Percentiles rank a stretch among this genome's conserved stretches.
phyloP scores from a whole-genome alignment of 2,888 invertebrate genomes.

The Lasius fuliginosus region DNA sequence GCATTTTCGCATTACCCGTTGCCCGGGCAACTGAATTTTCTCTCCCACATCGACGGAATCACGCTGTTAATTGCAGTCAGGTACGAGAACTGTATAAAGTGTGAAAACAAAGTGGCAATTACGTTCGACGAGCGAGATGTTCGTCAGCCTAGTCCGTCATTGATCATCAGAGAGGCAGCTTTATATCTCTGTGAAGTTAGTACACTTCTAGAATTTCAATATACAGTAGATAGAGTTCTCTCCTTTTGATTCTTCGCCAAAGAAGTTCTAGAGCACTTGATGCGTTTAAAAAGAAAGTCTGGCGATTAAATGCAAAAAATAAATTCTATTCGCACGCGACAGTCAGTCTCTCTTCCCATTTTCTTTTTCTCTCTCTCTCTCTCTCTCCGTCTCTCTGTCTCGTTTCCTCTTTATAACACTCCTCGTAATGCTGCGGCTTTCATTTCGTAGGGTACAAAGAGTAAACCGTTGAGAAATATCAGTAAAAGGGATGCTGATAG shows the following conservation, averaged over 20 bases:
- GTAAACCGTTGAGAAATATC: slow-evolving; percentile 45
- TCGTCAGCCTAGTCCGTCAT: slow-evolving; percentile 41
- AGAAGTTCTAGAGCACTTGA: neutral
- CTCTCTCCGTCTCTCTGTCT: neutral
- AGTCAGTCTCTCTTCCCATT: neutral
- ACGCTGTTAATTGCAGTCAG: slow-evolving; percentile 69
- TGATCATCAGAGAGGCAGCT: slow-evolving; percentile 1
- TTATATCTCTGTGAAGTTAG: neutral
- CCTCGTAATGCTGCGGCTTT: slow-evolving; percentile 26
- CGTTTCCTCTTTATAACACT: slow-evolving; percentile 26
- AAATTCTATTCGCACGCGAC: neutral
- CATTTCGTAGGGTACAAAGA: slow-evolving; percentile 37
- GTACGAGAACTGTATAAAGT: slow-evolving; percentile 51
- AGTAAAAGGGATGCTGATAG: neutral
- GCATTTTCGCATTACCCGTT: slow-evolving; percentile 7
- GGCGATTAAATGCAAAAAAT: slow-evolving; percentile 9
- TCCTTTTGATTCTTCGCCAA: neutral
- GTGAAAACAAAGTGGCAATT: slow-evolving; percentile 72
- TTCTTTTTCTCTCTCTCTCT: neutral
- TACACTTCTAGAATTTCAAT: slow-evolving; percentile 21
- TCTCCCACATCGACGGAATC: slow-evolving; percentile 61
- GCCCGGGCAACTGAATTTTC: slow-evolving; percentile 35
- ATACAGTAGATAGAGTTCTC: neutral
- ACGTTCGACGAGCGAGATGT: slow-evolving; percentile 46
- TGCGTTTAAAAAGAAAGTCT: no score